Evolutionary conservation across 2,888 invertebrate species (phyloP).

Genomic region (Tuberolachnus salignus): DNA sequence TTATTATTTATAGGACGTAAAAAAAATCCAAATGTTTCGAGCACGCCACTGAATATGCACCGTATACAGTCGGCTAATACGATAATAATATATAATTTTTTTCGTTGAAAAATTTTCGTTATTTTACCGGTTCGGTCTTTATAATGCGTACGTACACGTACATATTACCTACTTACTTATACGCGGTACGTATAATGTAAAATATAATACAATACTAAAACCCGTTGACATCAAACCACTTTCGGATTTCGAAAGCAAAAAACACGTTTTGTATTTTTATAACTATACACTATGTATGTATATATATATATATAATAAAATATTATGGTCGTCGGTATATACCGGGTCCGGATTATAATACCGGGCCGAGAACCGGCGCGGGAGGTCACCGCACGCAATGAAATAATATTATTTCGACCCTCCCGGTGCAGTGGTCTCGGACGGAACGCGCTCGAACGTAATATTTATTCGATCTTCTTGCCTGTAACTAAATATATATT

Average conservation of each 20-base stretch:
- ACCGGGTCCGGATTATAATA: neutral
- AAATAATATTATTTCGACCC: conserved; percentile 41
- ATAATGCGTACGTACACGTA: conserved; percentile 4
- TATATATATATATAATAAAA: neutral
- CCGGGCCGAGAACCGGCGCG: neutral
- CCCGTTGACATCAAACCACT: conserved; percentile 21
- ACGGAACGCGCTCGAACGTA: neutral
- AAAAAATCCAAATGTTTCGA: no score
- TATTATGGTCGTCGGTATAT: neutral
- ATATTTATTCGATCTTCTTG: no score
- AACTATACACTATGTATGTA: no score
- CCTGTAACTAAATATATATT: no score
- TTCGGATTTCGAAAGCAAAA: conserved; percentile 53
- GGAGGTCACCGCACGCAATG: conserved; percentile 48
- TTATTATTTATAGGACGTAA: no score
- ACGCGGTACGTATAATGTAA: no score
- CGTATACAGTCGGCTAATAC: no score
- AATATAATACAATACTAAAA: conserved; percentile 25
- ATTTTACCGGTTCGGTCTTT: conserved; percentile 8
- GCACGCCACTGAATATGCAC: no score
- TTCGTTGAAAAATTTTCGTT: conserved; percentile 11
- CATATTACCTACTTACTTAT: no score
- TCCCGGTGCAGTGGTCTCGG: no score
- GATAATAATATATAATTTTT: conserved; percentile 1
- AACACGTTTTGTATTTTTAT: conserved; percentile 25